Evolutionary conservation across 1,140 invertebrate species (phyloP).

Genomic region (Potamilus streckersoni): DNA sequence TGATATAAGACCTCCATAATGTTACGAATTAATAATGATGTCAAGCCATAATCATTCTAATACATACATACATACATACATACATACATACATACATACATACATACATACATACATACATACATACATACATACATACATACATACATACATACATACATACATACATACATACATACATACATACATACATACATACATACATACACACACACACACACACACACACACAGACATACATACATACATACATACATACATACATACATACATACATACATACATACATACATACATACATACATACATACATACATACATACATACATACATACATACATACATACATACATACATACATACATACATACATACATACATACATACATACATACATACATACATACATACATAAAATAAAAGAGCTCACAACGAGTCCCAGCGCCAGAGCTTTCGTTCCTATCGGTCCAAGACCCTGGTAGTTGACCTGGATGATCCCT

Average conservation of each 20-base stretch:
- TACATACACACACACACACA: neutral
- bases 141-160: slow-evolving; percentile 9
- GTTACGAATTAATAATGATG: too few species aligned
- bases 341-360: slow-evolving; percentile 2
- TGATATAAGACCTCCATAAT: too few species aligned
- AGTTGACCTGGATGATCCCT: slow-evolving; percentile 20
- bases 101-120: slow-evolving; percentile 9
- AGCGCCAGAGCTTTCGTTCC: slow-evolving; percentile 23
- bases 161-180: slow-evolving; percentile 1
- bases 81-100: neutral
- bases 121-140: neutral
- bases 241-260: slow-evolving; percentile 3
- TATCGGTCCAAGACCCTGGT: slow-evolving; percentile 20
- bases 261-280: too few species aligned
- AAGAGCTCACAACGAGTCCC: slow-evolving; percentile 18
- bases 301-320: slow-evolving; percentile 7
- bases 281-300: neutral
- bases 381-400: slow-evolving; percentile 10
- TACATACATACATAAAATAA: neutral
- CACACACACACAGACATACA: neutral
- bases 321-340: slow-evolving; percentile 3
- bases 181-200: slow-evolving; percentile 3
- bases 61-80: too few species aligned
- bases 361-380: slow-evolving; percentile 3
- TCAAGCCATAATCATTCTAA: too few species aligned